These are phyloP conservation scores for Drosophila kanekoi DNA, from an alignment of 2,888 invertebrate species.

Conservation along the genomic window DNA sequence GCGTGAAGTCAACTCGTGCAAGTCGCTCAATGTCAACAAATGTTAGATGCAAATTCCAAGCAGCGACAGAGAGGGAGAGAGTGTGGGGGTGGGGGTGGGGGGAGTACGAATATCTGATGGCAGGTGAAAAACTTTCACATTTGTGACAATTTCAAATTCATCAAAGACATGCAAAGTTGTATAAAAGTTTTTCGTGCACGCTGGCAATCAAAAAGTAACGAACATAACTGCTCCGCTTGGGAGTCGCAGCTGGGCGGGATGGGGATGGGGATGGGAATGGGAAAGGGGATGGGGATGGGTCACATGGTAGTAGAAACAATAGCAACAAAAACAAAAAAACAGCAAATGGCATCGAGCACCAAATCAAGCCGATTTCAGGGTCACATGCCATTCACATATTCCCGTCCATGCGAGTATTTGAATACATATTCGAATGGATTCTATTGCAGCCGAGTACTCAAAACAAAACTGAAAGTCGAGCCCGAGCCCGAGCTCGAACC, in stretches of 20 bases:
- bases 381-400: conserved; percentile 53
- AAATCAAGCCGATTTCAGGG: conserved; percentile 74
- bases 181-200: conserved; percentile 75
- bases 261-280: neutral
- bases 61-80: neutral
- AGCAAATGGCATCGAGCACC: conserved; percentile 57
- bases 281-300: neutral
- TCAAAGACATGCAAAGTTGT: conserved; percentile 77
- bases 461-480: conserved; percentile 48
- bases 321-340: conserved; percentile 48
- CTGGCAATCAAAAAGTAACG: conserved; percentile 79
- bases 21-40: conserved; percentile 72
- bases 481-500: neutral
- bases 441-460: conserved; percentile 44
- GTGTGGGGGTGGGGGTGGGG: neutral
- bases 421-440: neutral
- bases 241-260: conserved; percentile 4
- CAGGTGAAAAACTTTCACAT: conserved; percentile 75
- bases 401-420: too few species aligned
- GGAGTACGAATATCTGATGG: conserved; percentile 38
- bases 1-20: conserved; percentile 58
- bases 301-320: conserved; percentile 8
- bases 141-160: conserved; percentile 82
- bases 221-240: conserved; percentile 51
- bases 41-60: conserved; percentile 66